Conservation (phyloP, 2,113 vertebrate species). For the Nesogale talazaci region DNA sequence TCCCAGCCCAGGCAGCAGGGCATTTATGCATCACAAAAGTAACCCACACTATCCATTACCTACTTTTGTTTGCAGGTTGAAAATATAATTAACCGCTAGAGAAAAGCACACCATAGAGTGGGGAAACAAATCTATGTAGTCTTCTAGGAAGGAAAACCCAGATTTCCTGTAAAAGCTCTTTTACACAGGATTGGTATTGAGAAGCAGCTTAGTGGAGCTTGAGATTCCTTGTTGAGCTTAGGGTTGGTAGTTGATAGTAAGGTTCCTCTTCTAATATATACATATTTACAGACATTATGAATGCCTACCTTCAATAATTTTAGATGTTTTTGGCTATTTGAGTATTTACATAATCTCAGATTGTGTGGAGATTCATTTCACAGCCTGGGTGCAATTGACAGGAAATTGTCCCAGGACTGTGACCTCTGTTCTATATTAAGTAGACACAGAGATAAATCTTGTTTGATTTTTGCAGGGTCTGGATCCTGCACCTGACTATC, state of each 20-base stretch:
- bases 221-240: neutral
- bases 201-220: neutral
- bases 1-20: conserved; percentile 22
- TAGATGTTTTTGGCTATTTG: neutral
- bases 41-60: neutral
- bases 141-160: conserved; percentile 14
- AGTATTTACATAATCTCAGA: neutral
- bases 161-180: neutral
- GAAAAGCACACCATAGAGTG: neutral
- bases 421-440: no score
- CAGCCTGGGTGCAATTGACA: no score
- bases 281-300: neutral
- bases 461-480: no score
- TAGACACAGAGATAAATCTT: no score
- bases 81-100: conserved; percentile 39
- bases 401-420: no score
- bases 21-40: conserved; percentile 62
- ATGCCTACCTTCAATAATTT: neutral
- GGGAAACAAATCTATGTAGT: neutral
- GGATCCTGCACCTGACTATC: no score
- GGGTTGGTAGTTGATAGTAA: neutral
- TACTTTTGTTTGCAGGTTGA: conserved; percentile 28
- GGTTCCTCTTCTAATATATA: neutral
- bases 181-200: conserved; percentile 18
- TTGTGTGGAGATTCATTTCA: no score